Evolutionary conservation across 2,888 invertebrate genomes (phyloP).

Genomic region (Microctonus aethiopoides): DNA sequence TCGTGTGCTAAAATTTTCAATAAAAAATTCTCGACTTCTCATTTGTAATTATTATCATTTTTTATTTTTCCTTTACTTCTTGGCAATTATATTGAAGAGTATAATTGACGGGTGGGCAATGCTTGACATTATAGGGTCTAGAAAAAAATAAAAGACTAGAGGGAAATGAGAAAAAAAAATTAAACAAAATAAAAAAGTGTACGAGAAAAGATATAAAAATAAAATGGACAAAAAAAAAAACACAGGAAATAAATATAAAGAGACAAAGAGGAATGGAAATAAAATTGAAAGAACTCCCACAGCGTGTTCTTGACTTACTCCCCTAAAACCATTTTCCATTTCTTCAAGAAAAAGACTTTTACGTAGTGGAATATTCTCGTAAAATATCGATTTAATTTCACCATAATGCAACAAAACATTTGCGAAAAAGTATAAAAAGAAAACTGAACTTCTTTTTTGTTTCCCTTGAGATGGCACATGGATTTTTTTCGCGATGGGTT

Average conservation of each 20-base stretch:
- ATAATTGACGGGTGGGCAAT: constrained; percentile 30
- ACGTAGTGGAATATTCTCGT: constrained; percentile 18
- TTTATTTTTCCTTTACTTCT: not conserved
- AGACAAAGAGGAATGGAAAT: no score
- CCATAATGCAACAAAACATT: constrained; percentile 9
- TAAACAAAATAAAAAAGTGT: constrained; percentile 2
- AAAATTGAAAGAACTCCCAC: constrained; percentile 42
- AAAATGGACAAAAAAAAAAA: constrained; percentile 6
- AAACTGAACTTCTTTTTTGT: not conserved
- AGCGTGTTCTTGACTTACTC: constrained; percentile 38
- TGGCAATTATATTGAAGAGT: constrained; percentile 2
- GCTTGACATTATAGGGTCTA: constrained; percentile 9
- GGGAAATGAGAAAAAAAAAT: constrained; percentile 6
- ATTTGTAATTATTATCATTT: constrained; percentile 11
- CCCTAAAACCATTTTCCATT: constrained; percentile 19
- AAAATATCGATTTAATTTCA: constrained; percentile 39
- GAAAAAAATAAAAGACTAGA: not conserved
- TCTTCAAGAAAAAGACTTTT: not conserved
- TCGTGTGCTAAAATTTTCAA: no score
- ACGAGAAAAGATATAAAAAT: constrained; percentile 1
- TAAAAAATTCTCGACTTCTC: not conserved
- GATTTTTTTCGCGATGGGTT: constrained; percentile 11
- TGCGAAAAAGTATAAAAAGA: not conserved
- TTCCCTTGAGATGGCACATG: constrained; percentile 11
- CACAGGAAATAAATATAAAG: constrained; percentile 5